phyloP scores from a whole-genome alignment of 2,888 invertebrate species.

The Coleophora flavipennella region DNA sequence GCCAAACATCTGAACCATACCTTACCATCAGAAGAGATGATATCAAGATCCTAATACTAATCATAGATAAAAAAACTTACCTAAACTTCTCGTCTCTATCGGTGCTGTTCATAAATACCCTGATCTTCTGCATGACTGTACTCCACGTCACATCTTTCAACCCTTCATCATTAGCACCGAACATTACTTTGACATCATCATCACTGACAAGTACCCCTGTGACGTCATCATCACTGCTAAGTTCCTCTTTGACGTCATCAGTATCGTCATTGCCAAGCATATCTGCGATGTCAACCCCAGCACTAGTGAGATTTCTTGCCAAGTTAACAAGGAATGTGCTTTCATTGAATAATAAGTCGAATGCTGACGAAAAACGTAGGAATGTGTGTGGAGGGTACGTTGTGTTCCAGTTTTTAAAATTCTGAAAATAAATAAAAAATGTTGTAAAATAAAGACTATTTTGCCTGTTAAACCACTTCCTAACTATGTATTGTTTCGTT shows the following conservation, averaged over 20 bases:
- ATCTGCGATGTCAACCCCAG: too few relatives aligned
- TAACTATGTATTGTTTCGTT: too few relatives aligned
- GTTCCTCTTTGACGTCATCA: conserved; percentile 27
- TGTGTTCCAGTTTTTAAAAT: conserved; percentile 31
- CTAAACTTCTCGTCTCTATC: conserved; percentile 30
- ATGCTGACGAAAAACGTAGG: conserved; percentile 46
- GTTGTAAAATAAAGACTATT: too few relatives aligned
- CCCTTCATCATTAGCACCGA: too few relatives aligned
- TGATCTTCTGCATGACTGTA: conserved; percentile 35
- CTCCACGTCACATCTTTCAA: conserved; percentile 20
- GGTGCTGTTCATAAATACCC: conserved; percentile 26
- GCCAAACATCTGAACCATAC: too few relatives aligned
- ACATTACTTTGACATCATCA: too few relatives aligned
- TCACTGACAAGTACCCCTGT: too few relatives aligned
- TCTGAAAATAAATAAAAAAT: conserved; percentile 21
- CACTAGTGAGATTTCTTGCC: too few relatives aligned
- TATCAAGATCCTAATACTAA: too few relatives aligned
- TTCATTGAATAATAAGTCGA: conserved; percentile 27
- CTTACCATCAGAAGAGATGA: too few relatives aligned
- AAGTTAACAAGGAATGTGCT: too few relatives aligned
- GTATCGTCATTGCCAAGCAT: conserved; percentile 14
- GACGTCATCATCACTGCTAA: conserved; percentile 15
- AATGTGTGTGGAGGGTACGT: conserved; percentile 42
- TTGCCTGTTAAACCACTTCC: too few relatives aligned
- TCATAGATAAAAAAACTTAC: conserved; percentile 20